Conservation (phyloP, 2,888 invertebrate species). For the Meiosimyza platycephala region DNA sequence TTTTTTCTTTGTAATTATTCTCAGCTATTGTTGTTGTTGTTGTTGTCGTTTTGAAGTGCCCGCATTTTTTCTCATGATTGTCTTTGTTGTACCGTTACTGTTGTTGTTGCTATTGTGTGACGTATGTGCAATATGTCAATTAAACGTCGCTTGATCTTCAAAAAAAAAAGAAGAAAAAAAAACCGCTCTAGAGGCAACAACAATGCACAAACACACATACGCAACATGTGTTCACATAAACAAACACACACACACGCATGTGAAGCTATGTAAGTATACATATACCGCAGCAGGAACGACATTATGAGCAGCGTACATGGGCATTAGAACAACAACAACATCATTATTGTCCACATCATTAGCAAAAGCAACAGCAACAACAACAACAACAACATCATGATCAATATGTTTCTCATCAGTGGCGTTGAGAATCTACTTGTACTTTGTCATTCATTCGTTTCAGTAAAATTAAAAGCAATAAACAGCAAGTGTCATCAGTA, state of each 20-base stretch:
- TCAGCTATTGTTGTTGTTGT: conserved; percentile 1
- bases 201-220: neutral
- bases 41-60: neutral
- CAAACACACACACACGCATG: neutral
- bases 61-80: neutral
- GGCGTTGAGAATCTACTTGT: neutral
- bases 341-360: no score
- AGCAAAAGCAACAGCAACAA: no score
- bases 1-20: neutral
- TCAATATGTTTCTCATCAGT: neutral
- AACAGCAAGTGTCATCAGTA: neutral
- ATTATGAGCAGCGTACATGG: no score
- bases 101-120: conserved; percentile 2
- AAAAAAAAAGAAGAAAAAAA: neutral
- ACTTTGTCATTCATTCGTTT: no score
- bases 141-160: neutral
- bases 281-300: no score
- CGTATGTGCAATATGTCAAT: conserved; percentile 14
- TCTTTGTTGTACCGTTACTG: neutral
- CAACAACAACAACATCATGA: neutral
- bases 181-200: neutral
- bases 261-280: no score
- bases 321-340: no score
- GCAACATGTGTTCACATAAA: neutral
- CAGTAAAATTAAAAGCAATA: conserved; percentile 1